Conservation (phyloP, 1,140 invertebrate genomes). For the Coptotermes formosanus region DNA sequence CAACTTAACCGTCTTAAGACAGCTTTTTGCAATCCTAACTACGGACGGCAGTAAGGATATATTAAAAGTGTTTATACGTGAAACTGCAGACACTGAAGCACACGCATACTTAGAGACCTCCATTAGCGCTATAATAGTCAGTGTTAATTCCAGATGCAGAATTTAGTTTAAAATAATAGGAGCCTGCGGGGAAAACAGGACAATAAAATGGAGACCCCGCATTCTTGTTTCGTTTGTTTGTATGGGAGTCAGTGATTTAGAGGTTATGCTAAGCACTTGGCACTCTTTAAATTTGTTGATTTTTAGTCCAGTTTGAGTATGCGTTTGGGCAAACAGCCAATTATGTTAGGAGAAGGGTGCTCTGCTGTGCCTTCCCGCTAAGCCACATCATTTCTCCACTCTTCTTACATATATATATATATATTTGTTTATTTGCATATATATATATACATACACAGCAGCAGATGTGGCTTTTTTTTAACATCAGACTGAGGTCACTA, state of each 20-base stretch:
- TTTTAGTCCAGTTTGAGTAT: conserved; percentile 12
- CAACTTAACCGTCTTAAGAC: no score
- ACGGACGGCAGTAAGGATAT: no score
- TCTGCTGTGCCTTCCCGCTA: neutral
- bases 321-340: neutral
- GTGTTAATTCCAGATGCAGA: neutral
- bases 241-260: neutral
- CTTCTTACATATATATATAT: neutral
- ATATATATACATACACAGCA: neutral
- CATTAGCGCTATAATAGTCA: neutral
- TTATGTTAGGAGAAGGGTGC: neutral
- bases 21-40: no score
- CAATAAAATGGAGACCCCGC: neutral
- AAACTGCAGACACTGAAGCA: neutral
- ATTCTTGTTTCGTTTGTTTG: neutral
- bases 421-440: neutral
- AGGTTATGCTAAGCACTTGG: neutral
- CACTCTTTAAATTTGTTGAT: neutral
- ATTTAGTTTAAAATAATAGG: neutral
- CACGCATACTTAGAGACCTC: neutral
- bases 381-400: neutral
- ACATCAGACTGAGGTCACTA: neutral
- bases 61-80: neutral
- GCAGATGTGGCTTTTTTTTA: neutral
- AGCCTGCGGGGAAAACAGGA: neutral